phyloP scores from a whole-genome alignment of 2,888 invertebrate genomes.

The Toxonevra muliebris region DNA sequence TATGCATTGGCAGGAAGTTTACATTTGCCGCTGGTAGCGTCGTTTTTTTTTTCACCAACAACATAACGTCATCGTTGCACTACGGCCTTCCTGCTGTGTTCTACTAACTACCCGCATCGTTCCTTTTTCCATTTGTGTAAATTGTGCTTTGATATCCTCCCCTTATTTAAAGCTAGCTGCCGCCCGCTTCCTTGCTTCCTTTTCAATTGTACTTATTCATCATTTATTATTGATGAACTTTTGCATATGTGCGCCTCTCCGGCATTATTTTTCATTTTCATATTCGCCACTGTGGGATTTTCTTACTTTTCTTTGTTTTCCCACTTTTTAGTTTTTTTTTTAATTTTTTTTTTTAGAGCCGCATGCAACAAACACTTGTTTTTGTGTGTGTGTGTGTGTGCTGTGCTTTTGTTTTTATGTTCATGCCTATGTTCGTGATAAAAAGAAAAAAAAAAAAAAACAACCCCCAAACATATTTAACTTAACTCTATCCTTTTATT shows the following conservation, averaged over 20 bases:
- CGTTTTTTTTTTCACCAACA: neutral
- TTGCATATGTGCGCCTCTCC: slow-evolving; percentile 38
- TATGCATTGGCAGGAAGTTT: slow-evolving; percentile 34
- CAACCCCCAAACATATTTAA: neutral
- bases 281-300: neutral
- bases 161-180: too few relatives aligned
- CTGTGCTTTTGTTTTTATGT: slow-evolving; percentile 13
- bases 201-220: too few relatives aligned
- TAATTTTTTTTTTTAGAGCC: slow-evolving; percentile 11
- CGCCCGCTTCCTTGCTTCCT: too few relatives aligned
- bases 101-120: too few relatives aligned
- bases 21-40: slow-evolving; percentile 9
- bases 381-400: neutral
- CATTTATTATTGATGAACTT: slow-evolving; percentile 49
- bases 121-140: too few relatives aligned
- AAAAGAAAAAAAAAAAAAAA: too few relatives aligned
- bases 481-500: neutral
- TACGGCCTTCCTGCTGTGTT: too few relatives aligned
- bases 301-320: slow-evolving; percentile 1
- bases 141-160: neutral
- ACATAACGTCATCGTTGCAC: neutral
- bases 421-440: neutral
- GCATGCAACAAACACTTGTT: neutral
- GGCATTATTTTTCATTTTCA: neutral
- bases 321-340: neutral